Conservation (phyloP, 2,888 invertebrate species). For the Melikaiella ostensackeni region DNA sequence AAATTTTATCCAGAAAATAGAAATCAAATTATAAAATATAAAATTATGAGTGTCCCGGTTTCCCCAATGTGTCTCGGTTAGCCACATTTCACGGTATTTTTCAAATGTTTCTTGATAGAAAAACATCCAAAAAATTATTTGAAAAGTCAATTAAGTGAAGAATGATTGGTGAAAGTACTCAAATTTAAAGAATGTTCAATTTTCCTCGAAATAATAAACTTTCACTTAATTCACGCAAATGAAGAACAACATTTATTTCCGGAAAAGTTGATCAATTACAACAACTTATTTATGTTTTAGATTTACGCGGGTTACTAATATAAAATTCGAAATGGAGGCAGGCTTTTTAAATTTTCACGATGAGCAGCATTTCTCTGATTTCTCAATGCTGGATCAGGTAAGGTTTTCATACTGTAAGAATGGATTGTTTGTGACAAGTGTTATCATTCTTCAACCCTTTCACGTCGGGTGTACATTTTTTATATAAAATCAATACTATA, state of each 20-base stretch:
- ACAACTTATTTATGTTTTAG: constrained; percentile 8
- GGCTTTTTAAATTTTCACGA: constrained; percentile 22
- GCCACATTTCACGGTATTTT: no score
- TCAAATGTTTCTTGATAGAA: not conserved
- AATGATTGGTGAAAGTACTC: not conserved
- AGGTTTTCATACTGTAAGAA: not conserved
- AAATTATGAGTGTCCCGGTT: no score
- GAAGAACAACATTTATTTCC: no score
- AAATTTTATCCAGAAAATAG: no score
- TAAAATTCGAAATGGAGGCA: constrained; percentile 15
- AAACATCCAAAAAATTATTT: not conserved
- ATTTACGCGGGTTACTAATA: not conserved
- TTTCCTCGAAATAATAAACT: not conserved
- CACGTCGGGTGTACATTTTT: not conserved
- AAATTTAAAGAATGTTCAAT: not conserved
- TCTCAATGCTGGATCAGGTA: constrained; percentile 29
- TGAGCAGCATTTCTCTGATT: constrained; percentile 3
- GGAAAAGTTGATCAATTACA: no score
- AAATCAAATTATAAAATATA: no score
- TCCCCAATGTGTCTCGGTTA: no score
- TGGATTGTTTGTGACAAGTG: not conserved
- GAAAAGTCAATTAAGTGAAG: not conserved
- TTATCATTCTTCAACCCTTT: not conserved
- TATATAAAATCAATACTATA: no score
- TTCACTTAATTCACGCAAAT: no score